phyloP scores from a whole-genome alignment of 1,140 invertebrate species.

The Panagrolaimus sp. region DNA sequence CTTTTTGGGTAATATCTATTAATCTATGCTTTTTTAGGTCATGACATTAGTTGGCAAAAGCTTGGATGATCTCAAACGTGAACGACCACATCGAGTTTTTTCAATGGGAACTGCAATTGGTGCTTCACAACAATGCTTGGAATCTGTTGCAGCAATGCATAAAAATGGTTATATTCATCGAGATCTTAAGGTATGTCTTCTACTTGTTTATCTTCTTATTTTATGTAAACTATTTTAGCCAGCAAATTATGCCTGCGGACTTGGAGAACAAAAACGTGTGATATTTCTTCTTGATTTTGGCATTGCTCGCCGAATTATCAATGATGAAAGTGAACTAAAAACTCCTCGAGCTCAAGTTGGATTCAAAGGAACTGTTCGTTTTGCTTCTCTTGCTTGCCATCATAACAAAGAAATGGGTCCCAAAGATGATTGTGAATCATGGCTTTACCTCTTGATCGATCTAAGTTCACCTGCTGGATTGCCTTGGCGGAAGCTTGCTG shows the following conservation, averaged over 20 bases:
- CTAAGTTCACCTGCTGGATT: slow-evolving; percentile 29
- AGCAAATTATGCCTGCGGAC: slow-evolving; percentile 31
- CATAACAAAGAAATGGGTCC: no score
- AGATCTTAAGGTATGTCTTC: no score
- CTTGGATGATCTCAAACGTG: slow-evolving; percentile 34
- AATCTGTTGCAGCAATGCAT: slow-evolving; percentile 45
- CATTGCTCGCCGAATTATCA: slow-evolving; percentile 33
- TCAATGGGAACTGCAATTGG: slow-evolving; percentile 37
- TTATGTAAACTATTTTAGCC: no score
- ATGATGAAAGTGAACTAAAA: no score
- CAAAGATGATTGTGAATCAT: no score
- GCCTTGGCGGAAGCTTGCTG: slow-evolving; percentile 36
- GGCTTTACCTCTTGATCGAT: slow-evolving; percentile 43
- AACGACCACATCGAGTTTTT: slow-evolving; percentile 28
- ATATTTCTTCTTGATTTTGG: slow-evolving; percentile 43
- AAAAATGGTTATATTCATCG: slow-evolving; percentile 41
- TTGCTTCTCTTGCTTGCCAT: no score
- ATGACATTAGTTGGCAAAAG: slow-evolving; percentile 43
- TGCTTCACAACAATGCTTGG: slow-evolving; percentile 33
- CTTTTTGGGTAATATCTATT: no score
- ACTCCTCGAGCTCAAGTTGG: no score
- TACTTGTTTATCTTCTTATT: no score
- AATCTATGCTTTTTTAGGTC: no score
- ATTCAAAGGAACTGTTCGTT: no score
- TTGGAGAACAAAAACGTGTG: slow-evolving; percentile 14